Base-by-base conservation (phyloP, 1,140 invertebrate species). In the Rhizoglyphus robini region DNA sequence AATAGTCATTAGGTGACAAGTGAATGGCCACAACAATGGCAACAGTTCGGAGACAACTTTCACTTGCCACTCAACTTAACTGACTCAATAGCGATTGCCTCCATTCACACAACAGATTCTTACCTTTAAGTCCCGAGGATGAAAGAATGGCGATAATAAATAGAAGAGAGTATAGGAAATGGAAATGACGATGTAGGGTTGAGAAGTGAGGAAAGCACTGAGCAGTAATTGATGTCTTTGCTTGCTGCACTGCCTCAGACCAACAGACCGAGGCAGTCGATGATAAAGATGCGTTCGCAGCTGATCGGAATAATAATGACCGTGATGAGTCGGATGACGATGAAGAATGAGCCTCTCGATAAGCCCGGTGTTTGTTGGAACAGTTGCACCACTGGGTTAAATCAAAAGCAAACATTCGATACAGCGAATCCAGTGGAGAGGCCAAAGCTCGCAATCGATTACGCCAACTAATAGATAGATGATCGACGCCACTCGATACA, bases 361-460 rank as follows among this genome's bases (percentile, higher is more conserved):
- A 54, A 54, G 51, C 51, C 23, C 51, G 51, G 8, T 54, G 51
- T 54, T 54, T 54, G 36, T 54, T 54, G 51, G 15, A 25, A 32
- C 51, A 27, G 23, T 25, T 15, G 51, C 23, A 11, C 8, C 8
- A 54, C 8, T 54, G 51, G 51, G 20, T 54, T 20, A 54, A 54
- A 8, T 54, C 51, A 20, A 54, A 20, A 8, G 51, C 51, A 54
- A 32, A 32, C 51, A 25, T 54, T 32, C 51, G 23, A 25, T 25
- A 27, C 51, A 32, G 15, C 23, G 51, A 25, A 8, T 5, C 18
- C 36, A 41, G 18, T 41, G 36, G 36, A 41, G 36, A 18, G 18
- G 36, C 8, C 8, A 27, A 32, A 8, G 51, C 20, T 54, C 51
- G 51, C 51, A 54, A 54, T 54, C 51, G 51, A 54, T 54, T 54